A percentile compares a stretch with the other conserved stretches of the same genome.
Evolutionary conservation across 2,888 invertebrate species (phyloP).

Genomic region (Drosophila anomalata): DNA sequence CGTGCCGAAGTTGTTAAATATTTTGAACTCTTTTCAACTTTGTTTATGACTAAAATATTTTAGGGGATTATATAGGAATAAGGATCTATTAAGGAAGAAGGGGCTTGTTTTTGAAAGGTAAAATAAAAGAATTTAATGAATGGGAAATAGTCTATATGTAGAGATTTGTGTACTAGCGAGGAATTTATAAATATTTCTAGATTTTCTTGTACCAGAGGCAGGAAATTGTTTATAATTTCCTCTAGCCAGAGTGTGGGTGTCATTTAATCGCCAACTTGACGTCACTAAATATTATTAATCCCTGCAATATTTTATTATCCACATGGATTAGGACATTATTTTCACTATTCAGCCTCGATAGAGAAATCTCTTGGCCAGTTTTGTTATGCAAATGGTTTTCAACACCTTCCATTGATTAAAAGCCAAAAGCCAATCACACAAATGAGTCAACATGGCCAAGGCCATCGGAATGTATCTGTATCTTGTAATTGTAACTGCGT

Average conservation of each 20-base stretch:
- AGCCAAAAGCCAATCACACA: constrained; percentile 45
- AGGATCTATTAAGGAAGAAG: constrained; percentile 1
- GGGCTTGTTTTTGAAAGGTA: constrained; percentile 18
- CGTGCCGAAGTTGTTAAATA: constrained; percentile 8
- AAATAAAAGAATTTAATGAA: constrained; percentile 11
- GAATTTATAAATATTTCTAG: neutral
- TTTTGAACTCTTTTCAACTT: constrained; percentile 16
- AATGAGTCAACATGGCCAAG: constrained; percentile 42
- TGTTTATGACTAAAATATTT: neutral
- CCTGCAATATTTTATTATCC: neutral
- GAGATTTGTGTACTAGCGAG: neutral
- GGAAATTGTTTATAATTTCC: constrained; percentile 7
- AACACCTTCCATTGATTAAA: constrained; percentile 36
- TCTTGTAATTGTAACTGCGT: constrained; percentile 35
- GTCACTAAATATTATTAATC: constrained; percentile 40
- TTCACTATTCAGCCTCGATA: constrained; percentile 53
- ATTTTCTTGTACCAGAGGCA: constrained; percentile 8
- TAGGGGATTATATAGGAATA: neutral
- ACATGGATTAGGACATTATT: constrained; percentile 10
- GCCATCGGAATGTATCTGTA: constrained; percentile 23
- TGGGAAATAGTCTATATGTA: neutral
- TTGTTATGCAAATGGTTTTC: constrained; percentile 19
- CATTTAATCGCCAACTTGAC: constrained; percentile 35
- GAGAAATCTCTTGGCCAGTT: constrained; percentile 15
- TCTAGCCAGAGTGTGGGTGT: constrained; percentile 45